These are phyloP conservation scores for Toxotes lorentzi DNA, from an alignment of 2,797 vertebrate genomes.

Conservation along the genomic window DNA sequence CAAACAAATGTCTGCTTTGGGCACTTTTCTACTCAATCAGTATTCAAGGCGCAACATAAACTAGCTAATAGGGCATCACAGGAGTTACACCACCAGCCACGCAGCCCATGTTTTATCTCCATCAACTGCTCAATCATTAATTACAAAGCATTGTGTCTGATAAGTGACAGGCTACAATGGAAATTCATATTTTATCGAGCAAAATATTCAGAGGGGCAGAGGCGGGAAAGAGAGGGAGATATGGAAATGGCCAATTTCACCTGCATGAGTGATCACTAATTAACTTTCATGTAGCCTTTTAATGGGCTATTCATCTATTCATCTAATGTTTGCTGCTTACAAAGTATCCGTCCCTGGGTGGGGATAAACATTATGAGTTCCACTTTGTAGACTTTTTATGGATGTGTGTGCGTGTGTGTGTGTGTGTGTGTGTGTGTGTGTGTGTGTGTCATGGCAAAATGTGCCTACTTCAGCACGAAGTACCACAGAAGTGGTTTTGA, in stretches of 20 bases:
- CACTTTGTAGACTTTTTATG: slow-evolving; percentile 9
- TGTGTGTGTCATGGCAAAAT: neutral
- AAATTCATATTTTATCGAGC: slow-evolving; percentile 22
- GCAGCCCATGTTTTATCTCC: slow-evolving; percentile 36
- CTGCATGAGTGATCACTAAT: slow-evolving; percentile 63
- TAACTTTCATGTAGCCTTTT: slow-evolving; percentile 47
- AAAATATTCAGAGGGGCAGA: slow-evolving; percentile 16
- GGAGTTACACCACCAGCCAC: slow-evolving; percentile 10
- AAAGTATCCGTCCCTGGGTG: slow-evolving; percentile 16
- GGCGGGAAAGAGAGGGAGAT: neutral
- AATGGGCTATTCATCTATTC: slow-evolving; percentile 38
- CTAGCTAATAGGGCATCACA: slow-evolving; percentile 43
- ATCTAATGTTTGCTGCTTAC: slow-evolving; percentile 33
- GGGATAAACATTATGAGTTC: slow-evolving; percentile 24
- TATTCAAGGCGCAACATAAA: slow-evolving; percentile 52
- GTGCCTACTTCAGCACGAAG: too few species aligned
- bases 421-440: neutral
- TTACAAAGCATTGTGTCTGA: slow-evolving; percentile 34
- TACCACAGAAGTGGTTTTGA: too few species aligned
- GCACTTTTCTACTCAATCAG: slow-evolving; percentile 30
- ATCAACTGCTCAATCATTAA: slow-evolving; percentile 46
- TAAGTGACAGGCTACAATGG: slow-evolving; percentile 13
- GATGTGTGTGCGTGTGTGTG: neutral
- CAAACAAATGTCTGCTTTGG: slow-evolving; percentile 31
- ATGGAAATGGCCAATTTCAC: slow-evolving; percentile 32